Evolutionary conservation across 2,888 invertebrate genomes (phyloP).

Genomic region (Scelioninae gen. 2): DNA sequence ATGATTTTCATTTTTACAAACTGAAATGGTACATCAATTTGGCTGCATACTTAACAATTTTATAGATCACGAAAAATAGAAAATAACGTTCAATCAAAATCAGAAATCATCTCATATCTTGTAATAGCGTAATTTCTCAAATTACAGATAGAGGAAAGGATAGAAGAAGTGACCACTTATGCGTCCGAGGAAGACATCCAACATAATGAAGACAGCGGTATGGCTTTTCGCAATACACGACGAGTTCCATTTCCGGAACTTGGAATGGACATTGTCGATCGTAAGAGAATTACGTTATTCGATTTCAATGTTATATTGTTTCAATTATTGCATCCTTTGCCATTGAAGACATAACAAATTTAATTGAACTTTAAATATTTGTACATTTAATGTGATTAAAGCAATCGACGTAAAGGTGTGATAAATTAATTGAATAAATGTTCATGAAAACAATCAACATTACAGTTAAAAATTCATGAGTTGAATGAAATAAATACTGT

Average conservation of each 20-base stretch:
- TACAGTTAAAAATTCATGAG: no score
- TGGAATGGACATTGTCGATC: slow-evolving; percentile 81
- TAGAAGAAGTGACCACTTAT: slow-evolving; percentile 75
- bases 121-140: slow-evolving; percentile 48
- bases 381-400: no score
- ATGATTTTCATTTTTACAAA: background rate
- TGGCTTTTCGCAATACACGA: slow-evolving; percentile 68
- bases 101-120: slow-evolving; percentile 24
- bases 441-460: no score
- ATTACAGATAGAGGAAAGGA: slow-evolving; percentile 75
- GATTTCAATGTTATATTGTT: slow-evolving; percentile 5
- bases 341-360: no score
- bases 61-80: slow-evolving; percentile 6
- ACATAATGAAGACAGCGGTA: slow-evolving; percentile 65
- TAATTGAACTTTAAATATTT: no score
- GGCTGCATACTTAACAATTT: background rate
- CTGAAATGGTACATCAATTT: background rate
- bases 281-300: slow-evolving; percentile 63
- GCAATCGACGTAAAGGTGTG: no score
- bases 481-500: no score
- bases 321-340: no score
- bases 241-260: slow-evolving; percentile 83
- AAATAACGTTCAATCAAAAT: slow-evolving; percentile 24
- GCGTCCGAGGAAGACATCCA: slow-evolving; percentile 71
- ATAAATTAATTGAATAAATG: no score